Conservation (phyloP, 1,140 invertebrate genomes). For the Dryas iulia region DNA sequence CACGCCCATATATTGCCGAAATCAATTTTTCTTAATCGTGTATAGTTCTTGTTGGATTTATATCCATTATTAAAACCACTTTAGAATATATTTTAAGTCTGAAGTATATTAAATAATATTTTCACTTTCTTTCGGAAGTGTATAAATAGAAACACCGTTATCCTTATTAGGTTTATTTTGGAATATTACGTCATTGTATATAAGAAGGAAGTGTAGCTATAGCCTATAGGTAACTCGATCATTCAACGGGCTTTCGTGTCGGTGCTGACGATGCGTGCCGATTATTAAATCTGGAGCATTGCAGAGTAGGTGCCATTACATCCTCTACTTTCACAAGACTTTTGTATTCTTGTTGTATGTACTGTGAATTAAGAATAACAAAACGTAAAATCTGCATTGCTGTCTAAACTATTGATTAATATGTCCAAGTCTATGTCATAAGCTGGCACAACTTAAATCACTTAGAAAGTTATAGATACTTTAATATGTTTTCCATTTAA, state of each 20-base stretch:
- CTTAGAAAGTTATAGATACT: neutral
- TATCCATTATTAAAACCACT: neutral
- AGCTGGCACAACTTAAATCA: neutral
- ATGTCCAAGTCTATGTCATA: neutral
- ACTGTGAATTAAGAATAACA: conserved; percentile 1
- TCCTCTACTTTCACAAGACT: conserved; percentile 36
- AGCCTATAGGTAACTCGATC: conserved; percentile 35
- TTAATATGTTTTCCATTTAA: neutral
- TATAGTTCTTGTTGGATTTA: neutral
- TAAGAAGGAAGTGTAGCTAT: conserved; percentile 45
- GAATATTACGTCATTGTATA: conserved; percentile 74
- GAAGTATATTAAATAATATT: neutral
- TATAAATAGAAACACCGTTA: conserved; percentile 49
- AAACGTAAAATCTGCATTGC: conserved; percentile 34
- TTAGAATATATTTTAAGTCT: neutral
- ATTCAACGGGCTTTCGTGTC: conserved; percentile 2
- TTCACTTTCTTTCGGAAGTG: conserved; percentile 40
- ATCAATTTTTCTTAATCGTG: conserved; percentile 30
- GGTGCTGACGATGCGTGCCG: conserved; percentile 39
- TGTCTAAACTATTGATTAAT: conserved; percentile 43
- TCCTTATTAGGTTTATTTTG: conserved; percentile 77
- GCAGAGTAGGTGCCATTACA: conserved; percentile 14
- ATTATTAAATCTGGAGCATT: conserved; percentile 42
- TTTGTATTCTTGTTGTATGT: conserved; percentile 28
- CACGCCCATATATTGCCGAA: conserved; percentile 63